Percentiles rank a stretch among this genome's conserved stretches.
These are phyloP conservation scores for Caenorhabditis sp. DNA, from an alignment of 2,888 invertebrate genomes.

Conservation along the genomic window DNA sequence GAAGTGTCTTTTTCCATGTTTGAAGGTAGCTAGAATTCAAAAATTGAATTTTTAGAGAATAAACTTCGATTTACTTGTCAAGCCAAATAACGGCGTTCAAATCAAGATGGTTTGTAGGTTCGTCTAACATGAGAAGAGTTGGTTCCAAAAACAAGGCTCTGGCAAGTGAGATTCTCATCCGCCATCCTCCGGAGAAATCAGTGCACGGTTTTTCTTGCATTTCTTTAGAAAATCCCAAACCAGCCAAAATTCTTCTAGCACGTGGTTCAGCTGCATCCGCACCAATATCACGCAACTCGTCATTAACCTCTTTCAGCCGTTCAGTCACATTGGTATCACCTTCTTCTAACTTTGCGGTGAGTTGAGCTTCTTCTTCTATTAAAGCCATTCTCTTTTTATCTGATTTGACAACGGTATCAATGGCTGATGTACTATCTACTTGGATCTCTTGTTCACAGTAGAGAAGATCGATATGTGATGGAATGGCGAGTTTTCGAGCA, in stretches of 20 bases:
- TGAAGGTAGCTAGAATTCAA: slow-evolving; percentile 82
- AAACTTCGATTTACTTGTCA: slow-evolving; percentile 82
- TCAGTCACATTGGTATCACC: slow-evolving; percentile 80
- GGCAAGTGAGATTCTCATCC: slow-evolving; percentile 80
- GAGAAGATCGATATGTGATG: slow-evolving; percentile 92
- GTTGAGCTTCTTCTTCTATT: slow-evolving; percentile 82
- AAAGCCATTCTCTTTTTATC: slow-evolving; percentile 87
- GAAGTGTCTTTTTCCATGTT: slow-evolving; percentile 96
- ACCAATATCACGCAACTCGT: slow-evolving; percentile 92
- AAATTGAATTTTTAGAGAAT: slow-evolving; percentile 3
- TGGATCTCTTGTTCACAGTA: slow-evolving; percentile 98
- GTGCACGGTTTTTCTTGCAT: slow-evolving; percentile 80
- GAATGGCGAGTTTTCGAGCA: slow-evolving; percentile 87
- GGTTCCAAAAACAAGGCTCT: slow-evolving; percentile 93
- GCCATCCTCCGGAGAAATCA: slow-evolving; percentile 85
- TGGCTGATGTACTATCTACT: slow-evolving; percentile 91
- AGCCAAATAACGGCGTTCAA: slow-evolving; percentile 99
- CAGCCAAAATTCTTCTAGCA: slow-evolving; percentile 92
- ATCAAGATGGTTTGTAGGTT: slow-evolving; percentile 99
- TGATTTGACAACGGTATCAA: slow-evolving; percentile 89
- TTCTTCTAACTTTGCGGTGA: slow-evolving; percentile 79
- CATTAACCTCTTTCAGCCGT: slow-evolving; percentile 84
- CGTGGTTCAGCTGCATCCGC: slow-evolving; percentile 97
- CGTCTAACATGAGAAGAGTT: slow-evolving; percentile 93
- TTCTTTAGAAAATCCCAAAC: slow-evolving; percentile 84